Percentiles rank a stretch among this genome's conserved stretches.
phyloP scores from a whole-genome alignment of 2,888 invertebrate species.

The Aquatica leii region DNA sequence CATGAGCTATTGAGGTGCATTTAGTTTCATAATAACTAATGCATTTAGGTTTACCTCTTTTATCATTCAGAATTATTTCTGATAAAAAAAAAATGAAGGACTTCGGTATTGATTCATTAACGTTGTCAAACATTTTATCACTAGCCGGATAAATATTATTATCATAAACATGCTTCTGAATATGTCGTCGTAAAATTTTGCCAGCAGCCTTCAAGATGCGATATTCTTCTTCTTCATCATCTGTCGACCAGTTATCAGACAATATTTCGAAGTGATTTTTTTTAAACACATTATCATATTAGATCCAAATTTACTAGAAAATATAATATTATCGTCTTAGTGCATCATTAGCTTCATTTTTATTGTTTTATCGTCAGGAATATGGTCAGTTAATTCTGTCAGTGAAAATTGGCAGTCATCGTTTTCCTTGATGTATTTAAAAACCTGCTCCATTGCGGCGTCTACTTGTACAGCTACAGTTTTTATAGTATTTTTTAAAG shows the following conservation, averaged over 20 bases:
- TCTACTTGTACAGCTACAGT: conserved; percentile 4
- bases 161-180: not conserved
- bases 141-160: conserved; percentile 8
- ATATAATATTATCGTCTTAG: not conserved
- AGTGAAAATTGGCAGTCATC: conserved; percentile 18
- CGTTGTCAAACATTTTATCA: conserved; percentile 11
- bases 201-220: conserved; percentile 10
- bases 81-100: conserved; percentile 6
- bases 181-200: conserved; percentile 2
- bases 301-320: conserved; percentile 2
- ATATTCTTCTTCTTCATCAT: too few species aligned
- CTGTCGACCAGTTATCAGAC: not conserved
- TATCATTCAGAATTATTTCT: conserved; percentile 10
- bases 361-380: conserved; percentile 17
- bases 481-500: conserved; percentile 3
- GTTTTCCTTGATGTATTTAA: conserved; percentile 14
- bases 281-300: conserved; percentile 1
- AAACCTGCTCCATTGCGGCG: conserved; percentile 2
- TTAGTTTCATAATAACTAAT: conserved; percentile 8
- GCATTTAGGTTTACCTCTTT: conserved; percentile 9
- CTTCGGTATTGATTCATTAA: conserved; percentile 3
- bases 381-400: conserved; percentile 11
- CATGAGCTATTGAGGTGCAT: conserved; percentile 4
- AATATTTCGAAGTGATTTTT: conserved; percentile 5
- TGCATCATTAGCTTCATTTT: not conserved